Base-by-base conservation (phyloP, 2,797 vertebrate genomes). In the Telmatherina bonti region DNA sequence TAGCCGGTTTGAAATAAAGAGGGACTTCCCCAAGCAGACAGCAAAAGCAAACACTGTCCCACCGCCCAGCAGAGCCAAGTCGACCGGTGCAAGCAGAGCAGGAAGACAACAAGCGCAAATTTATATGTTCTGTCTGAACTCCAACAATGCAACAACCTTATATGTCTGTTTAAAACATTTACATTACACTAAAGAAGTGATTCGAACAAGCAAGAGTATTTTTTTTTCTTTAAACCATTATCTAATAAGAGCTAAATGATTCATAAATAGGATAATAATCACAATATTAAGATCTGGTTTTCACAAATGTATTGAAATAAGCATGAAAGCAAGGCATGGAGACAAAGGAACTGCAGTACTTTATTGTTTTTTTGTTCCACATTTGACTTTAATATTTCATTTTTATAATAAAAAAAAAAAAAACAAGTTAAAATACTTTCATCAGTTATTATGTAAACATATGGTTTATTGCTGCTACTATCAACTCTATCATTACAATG, bases 21-120 rank as follows among this genome's bases (percentile, higher is more conserved):
- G 92, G 91, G 90, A 91, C 90, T 92, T 91, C 84, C 91, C 90
- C 88, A 79, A 81, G 67, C 86, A 76, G 85, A 88, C 74, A 78
- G 78, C 78, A 86, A 86, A 88, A 90, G 87, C 86, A 91, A 91
- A 91, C 89, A 89, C 67, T 70, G 70, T 70, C 66, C 74, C 62
- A 76, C 72, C 35, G 70, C 63, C 74, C 27, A 56, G 83, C 70
- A 62, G 67, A 49, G 30, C 53, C 5, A 35, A 86, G 85, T 84
- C 90, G 90, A 86, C 91, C 82, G 43, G 51, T 12, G 36, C 62
- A 7, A 67, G 77, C 57, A n/a, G 53, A 74, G 72, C 67, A 20
- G 52, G 59, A 59, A 62, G 82, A 88, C 71, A 79, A 84, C 82
- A 84, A 87, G 88, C 79, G 84, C 75, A 59, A 64, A 41, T 66